phyloP scores from a whole-genome alignment of 2,797 vertebrate species.

The Pipistrellus kuhlii region DNA sequence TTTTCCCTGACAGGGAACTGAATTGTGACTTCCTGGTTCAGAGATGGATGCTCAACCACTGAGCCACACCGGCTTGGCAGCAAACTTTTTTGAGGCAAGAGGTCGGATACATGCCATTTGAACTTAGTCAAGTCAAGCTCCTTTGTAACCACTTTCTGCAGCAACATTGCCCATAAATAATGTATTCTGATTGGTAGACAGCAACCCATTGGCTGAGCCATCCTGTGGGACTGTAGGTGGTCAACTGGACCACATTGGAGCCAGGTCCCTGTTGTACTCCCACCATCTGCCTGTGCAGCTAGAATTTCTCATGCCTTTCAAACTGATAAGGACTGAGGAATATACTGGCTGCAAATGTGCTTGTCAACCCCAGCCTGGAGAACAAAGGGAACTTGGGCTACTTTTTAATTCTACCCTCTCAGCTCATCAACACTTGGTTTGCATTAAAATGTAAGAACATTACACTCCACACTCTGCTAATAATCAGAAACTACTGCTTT shows the following conservation, averaged over 20 bases:
- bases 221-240: not conserved
- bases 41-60: too few species aligned
- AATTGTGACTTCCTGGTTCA: too few species aligned
- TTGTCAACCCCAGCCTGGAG: conserved; percentile 84
- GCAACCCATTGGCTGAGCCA: not conserved
- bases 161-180: too few species aligned
- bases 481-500: conserved; percentile 88
- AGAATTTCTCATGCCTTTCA: conserved; percentile 63
- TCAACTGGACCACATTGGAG: not conserved
- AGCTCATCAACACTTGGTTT: conserved; percentile 88
- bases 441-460: conserved; percentile 89
- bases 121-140: not conserved
- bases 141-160: not conserved
- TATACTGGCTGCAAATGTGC: conserved; percentile 79
- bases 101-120: not conserved
- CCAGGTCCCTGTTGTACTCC: not conserved
- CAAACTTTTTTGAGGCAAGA: not conserved
- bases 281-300: conserved; percentile 74
- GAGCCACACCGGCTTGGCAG: not conserved
- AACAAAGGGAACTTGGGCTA: conserved; percentile 88
- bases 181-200: not conserved
- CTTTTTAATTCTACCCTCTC: conserved; percentile 88
- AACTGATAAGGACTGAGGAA: conserved; percentile 72
- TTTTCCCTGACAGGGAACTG: too few species aligned
- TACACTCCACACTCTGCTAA: conserved; percentile 86